Percentiles rank a stretch among this genome's conserved stretches.
Evolutionary conservation across 2,113 vertebrate species (phyloP).

Genomic region (Thomomys bottae): DNA sequence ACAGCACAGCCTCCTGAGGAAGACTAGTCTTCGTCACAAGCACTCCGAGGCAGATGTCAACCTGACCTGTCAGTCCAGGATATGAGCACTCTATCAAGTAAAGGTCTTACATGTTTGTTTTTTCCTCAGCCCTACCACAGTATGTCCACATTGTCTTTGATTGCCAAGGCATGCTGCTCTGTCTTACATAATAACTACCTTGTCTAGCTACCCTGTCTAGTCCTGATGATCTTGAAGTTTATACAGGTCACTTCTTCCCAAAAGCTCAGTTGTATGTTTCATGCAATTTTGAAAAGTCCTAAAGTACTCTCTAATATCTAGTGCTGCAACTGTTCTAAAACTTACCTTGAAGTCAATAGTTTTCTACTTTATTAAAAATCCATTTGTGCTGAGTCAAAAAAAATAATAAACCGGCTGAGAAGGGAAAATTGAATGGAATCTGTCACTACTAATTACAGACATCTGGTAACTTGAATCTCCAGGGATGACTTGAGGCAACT

Average conservation of each 20-base stretch:
- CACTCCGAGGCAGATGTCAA: neutral
- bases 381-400: slow-evolving; percentile 22
- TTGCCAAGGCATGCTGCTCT: neutral
- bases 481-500: neutral
- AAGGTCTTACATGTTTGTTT: neutral
- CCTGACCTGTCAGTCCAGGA: neutral
- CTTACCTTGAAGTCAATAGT: neutral
- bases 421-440: slow-evolving; percentile 13
- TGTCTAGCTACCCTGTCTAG: neutral
- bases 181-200: neutral
- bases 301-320: neutral
- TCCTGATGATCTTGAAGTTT: neutral
- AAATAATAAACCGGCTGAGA: slow-evolving; percentile 9
- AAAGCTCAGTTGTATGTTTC: neutral
- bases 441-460: slow-evolving; percentile 32
- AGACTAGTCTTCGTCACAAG: neutral
- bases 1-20: neutral
- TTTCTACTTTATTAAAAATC: slow-evolving; percentile 32
- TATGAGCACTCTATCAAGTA: neutral
- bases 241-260: neutral
- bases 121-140: neutral
- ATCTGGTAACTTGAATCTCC: slow-evolving; percentile 27
- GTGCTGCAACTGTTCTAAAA: slow-evolving; percentile 28
- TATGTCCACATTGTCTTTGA: neutral
- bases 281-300: neutral